Conservation (phyloP, 2,113 vertebrate species). For the Nycticebus coucang region DNA sequence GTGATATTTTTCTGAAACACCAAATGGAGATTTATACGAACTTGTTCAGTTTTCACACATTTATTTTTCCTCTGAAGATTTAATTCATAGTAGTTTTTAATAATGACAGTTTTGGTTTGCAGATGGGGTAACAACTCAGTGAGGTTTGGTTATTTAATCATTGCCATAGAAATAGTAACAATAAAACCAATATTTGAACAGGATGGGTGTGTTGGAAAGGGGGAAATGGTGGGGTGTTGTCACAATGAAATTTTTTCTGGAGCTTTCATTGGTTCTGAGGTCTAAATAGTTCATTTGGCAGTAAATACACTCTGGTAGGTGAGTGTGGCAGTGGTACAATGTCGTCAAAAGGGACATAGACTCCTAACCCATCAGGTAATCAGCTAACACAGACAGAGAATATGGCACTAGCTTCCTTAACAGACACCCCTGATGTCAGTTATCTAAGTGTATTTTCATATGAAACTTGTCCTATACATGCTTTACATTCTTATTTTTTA, state of each 20-base stretch:
- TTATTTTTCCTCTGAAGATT: not conserved
- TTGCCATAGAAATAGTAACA: not conserved
- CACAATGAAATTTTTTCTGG: not conserved
- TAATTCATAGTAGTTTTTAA: not conserved
- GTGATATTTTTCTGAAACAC: not conserved
- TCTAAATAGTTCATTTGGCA: not conserved
- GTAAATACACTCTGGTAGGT: not conserved
- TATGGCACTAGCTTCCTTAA: not conserved
- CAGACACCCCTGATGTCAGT: not conserved
- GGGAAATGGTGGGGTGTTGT: not conserved
- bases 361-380: not conserved
- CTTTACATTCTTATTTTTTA: not conserved
- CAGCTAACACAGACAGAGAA: not conserved
- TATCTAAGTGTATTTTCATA: not conserved
- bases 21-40: not conserved
- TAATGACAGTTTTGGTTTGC: not conserved
- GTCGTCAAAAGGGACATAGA: not conserved
- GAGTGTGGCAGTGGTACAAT: not conserved
- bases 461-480: not conserved
- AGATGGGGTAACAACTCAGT: not conserved
- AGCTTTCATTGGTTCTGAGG: not conserved
- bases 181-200: not conserved
- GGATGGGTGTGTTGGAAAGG: not conserved
- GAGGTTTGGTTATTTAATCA: not conserved
- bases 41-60: not conserved